These are phyloP conservation scores for Carposina sasakii DNA, from an alignment of 1,140 invertebrate species.

Conservation along the genomic window DNA sequence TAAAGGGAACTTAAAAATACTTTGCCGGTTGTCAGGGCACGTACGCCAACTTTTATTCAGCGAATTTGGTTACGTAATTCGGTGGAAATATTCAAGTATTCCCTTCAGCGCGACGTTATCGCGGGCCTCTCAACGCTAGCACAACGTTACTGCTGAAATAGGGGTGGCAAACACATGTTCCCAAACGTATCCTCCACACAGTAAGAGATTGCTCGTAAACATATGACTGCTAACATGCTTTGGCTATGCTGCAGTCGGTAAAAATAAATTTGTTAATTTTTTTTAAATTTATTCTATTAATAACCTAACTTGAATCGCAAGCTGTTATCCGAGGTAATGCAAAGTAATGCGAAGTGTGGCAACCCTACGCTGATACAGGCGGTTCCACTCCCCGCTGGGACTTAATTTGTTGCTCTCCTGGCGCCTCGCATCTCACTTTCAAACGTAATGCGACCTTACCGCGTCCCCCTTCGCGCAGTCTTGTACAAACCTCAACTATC, in stretches of 20 bases:
- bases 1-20: slow-evolving; percentile 42
- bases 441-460: slow-evolving; percentile 67
- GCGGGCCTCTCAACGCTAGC: slow-evolving; percentile 51
- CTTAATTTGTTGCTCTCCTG: slow-evolving; percentile 72
- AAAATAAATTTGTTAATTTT: no score
- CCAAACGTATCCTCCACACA: no score
- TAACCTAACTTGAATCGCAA: no score
- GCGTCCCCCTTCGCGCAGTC: slow-evolving; percentile 45
- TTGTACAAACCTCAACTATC: no score
- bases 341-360: no score
- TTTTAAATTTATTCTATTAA: no score
- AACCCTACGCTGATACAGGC: not conserved
- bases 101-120: slow-evolving; percentile 65
- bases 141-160: no score
- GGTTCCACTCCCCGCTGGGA: slow-evolving; percentile 52
- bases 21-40: slow-evolving; percentile 43
- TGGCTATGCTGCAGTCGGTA: no score
- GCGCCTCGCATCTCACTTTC: slow-evolving; percentile 69
- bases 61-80: slow-evolving; percentile 64
- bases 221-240: no score
- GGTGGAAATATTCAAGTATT: slow-evolving; percentile 64
- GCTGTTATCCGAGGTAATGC: no score
- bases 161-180: no score
- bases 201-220: no score
- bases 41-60: slow-evolving; percentile 58